phyloP scores from a whole-genome alignment of 2,888 invertebrate genomes.

The Anorthoa munda region DNA sequence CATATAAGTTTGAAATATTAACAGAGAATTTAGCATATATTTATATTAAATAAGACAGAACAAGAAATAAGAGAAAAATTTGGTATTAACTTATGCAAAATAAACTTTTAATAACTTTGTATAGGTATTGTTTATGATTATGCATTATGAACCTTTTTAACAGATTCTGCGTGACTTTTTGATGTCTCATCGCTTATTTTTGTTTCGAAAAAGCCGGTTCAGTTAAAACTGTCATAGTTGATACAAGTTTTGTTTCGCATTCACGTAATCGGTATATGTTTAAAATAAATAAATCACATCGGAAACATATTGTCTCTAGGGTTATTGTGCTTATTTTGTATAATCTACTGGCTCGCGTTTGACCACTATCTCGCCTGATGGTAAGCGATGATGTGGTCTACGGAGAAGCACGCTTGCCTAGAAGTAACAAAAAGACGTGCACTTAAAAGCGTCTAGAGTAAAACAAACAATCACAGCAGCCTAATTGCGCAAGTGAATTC shows the following conservation, averaged over 20 bases:
- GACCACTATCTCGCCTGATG: too few relatives aligned
- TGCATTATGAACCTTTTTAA: neutral
- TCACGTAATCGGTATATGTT: neutral
- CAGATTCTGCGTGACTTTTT: slow-evolving; percentile 1
- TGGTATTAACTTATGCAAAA: neutral
- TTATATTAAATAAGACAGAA: neutral
- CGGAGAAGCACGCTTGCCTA: too few relatives aligned
- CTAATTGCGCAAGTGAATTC: too few relatives aligned
- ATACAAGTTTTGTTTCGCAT: slow-evolving; percentile 7
- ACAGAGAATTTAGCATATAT: neutral
- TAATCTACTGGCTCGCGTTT: too few relatives aligned
- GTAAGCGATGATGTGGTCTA: too few relatives aligned
- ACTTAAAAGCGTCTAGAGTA: too few relatives aligned
- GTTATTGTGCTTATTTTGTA: too few relatives aligned
- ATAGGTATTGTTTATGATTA: neutral
- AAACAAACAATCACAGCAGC: too few relatives aligned
- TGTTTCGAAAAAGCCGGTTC: neutral
- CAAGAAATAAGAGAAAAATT: neutral
- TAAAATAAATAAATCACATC: slow-evolving; percentile 1
- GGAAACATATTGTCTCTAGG: neutral
- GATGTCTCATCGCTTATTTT: slow-evolving; percentile 31
- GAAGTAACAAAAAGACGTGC: too few relatives aligned
- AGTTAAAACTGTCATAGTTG: too few relatives aligned
- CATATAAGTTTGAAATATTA: neutral
- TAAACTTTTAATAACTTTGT: neutral